A percentile compares a stretch with the other conserved stretches of the same genome.
phyloP scores from a whole-genome alignment of 2,888 invertebrate genomes.

The Eupsilia transversa region DNA sequence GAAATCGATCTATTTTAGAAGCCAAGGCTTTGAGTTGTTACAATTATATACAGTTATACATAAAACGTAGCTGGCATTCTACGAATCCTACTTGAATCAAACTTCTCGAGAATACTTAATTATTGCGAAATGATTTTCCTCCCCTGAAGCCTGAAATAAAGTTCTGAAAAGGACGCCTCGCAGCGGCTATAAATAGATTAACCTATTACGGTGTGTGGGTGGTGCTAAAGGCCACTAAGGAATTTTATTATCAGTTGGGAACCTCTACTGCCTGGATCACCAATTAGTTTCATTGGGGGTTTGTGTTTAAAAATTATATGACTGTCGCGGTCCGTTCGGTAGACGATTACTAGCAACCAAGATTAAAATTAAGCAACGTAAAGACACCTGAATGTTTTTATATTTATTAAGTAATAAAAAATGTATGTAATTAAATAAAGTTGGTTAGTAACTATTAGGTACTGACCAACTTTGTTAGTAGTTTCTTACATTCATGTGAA shows the following conservation, averaged over 20 bases:
- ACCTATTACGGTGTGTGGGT: constrained; percentile 18
- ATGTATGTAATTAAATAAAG: too few species aligned
- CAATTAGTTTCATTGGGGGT: not conserved
- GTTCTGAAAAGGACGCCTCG: constrained; percentile 11
- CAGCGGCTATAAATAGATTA: constrained; percentile 31
- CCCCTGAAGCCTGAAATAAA: constrained; percentile 12
- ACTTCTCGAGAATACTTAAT: not conserved
- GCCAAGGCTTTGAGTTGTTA: not conserved
- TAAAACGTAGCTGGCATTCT: not conserved
- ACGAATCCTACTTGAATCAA: constrained; percentile 15
- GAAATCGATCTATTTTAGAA: not conserved
- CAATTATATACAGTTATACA: not conserved
- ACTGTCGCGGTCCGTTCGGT: not conserved
- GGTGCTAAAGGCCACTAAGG: not conserved
- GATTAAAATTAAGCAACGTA: not conserved
- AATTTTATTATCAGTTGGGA: not conserved
- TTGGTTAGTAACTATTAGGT: too few species aligned
- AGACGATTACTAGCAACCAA: not conserved
- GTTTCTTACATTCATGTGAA: too few species aligned
- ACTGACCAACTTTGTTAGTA: too few species aligned
- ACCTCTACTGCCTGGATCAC: not conserved
- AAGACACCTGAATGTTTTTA: not conserved
- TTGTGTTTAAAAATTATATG: not conserved
- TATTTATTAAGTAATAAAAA: too few species aligned
- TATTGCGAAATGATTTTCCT: constrained; percentile 20